These are phyloP conservation scores for Prionailurus bengalensis DNA, from an alignment of 2,113 vertebrate genomes.

Conservation along the genomic window DNA sequence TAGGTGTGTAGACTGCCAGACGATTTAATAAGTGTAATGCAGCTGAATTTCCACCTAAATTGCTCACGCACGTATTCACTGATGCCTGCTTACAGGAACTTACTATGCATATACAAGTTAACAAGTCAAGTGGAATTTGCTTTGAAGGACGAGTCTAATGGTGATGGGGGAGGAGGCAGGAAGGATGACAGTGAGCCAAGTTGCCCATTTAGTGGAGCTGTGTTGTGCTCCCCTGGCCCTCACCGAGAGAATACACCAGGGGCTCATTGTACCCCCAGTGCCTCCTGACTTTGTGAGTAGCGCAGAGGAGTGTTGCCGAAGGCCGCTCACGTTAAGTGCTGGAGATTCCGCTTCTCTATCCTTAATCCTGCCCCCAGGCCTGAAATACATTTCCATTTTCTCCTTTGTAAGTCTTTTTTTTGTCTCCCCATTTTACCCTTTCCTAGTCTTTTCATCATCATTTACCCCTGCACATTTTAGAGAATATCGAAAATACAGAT, in stretches of 20 bases:
- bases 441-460: neutral
- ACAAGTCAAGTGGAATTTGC: neutral
- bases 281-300: neutral
- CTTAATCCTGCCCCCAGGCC: neutral
- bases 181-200: neutral
- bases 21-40: neutral
- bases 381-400: neutral
- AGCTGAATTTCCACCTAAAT: neutral
- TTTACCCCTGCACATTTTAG: constrained; percentile 49
- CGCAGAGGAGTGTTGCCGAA: neutral
- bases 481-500: constrained; percentile 66
- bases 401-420: neutral
- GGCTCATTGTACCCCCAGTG: neutral
- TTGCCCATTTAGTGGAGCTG: neutral
- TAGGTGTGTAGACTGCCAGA: neutral
- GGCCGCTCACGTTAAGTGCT: neutral
- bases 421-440: neutral
- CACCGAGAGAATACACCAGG: neutral
- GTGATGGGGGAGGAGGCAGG: neutral
- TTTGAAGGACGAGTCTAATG: neutral
- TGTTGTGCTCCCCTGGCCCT: neutral
- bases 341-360: neutral
- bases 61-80: neutral
- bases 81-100: neutral
- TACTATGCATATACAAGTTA: neutral